Evolutionary conservation across 2,113 vertebrate genomes (phyloP), one percentile per base, ranked within the genome.

Genomic region (Atrichornis clamosus): DNA sequence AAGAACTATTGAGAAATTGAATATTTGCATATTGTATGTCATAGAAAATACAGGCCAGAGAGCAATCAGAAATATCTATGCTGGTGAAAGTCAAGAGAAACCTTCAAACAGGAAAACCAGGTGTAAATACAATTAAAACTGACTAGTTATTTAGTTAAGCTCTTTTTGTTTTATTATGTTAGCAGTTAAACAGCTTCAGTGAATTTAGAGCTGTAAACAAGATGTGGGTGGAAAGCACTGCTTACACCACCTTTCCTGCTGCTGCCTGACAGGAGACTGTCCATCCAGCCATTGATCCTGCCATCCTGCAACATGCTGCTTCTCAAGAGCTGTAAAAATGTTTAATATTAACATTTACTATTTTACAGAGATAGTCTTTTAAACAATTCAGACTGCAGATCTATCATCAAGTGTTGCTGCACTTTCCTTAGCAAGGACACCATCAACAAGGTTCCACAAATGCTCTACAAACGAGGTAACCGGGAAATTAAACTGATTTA

Each of bases 121-220:
- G 22, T 7, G 67, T 7, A 83, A 85, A 85, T 5, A 37, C 24
- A 77, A 47, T 16, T 63, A 5, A 5, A 58, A 18, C 3, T 6
- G 9, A 55, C 39, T 35, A 12, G 33, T 16, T 80, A 26, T 78
- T 83, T 24, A 80, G 63, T 13, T 59, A 60, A 67, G n/a, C 11
- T 86, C 26, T 14, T 56, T 75, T 26, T 6, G 4, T 12, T 94
- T 89, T 47, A 39, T 64, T 49, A 75, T 6, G 22, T 21, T 79
- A 73, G 58, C 35, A 62, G 37, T 44, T 58, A 67, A 86, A 90
- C 16, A 75, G 60, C 14, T 16, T 47, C 26, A 22, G 32, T 8
- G 15, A 68, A 81, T 56, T 63, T 82, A 74, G 37, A 95, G 50
- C 83, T 84, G 82, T 52, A 95, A 96, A 82, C 37, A 89, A 90